Base-by-base conservation (phyloP, 2,113 vertebrate species). In the Mesitornis unicolor region DNA sequence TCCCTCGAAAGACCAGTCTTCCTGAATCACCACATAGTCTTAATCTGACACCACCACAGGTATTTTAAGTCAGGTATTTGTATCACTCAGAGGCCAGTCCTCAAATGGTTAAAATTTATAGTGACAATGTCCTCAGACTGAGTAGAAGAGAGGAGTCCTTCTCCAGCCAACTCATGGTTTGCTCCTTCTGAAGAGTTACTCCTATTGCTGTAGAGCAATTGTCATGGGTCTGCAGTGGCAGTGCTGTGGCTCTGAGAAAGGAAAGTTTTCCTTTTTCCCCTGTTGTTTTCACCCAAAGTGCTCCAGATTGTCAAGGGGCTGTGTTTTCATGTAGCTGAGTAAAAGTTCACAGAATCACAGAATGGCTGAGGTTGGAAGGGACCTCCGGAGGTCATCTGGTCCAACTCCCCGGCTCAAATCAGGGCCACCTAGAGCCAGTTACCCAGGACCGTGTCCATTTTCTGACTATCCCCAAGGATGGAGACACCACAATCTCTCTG, bases 391-490 rank as follows among this genome's bases (percentile, higher is more conserved):
- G 18, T 29, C 60, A 25, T 35, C 17, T 54, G 21, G 35, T 71
- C 43, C 33, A 76, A 22, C 9, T 15, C 13, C 8, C 19, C 48
- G 36, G 13, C 73, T 92, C 48, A 45, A 64, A 28, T n/a, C 29
- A 50, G 29, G 24, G 11, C n/a, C 50, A 63, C 20, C 6, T 16
- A 63, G 1, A 71, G 21, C 10, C 53, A 40, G 33, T 0, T 73
- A 42, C 33, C 14, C 19, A 54, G n/a, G 16, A 51, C 21, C 0
- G 0, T 5, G 3, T 14, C 54, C 9, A n/a, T 26, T 11, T 87
- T 78, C 10, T 6, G 10, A 63, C 0, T 57, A 45, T 36, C 47
- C 73, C 29, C 20, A 79, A 35, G 50, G 40, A 43, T 16, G 38
- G 26, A 42, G 43, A 81, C 18, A 35, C 36, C 14, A 26, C 59